These are phyloP conservation scores for Episyrphus balteatus DNA, from an alignment of 1,140 invertebrate genomes.

Conservation along the genomic window DNA sequence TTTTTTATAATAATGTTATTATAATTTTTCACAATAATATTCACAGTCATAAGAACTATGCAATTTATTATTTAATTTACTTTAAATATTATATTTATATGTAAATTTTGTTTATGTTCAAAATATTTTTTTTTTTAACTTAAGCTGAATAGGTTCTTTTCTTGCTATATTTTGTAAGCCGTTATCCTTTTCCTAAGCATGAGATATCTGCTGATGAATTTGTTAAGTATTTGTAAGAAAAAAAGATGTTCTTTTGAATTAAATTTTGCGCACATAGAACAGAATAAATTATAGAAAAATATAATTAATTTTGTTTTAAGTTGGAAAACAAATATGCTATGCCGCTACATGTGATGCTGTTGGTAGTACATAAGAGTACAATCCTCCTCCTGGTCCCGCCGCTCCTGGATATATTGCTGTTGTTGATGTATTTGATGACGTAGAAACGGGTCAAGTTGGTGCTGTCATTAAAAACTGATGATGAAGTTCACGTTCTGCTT, in stretches of 20 bases:
- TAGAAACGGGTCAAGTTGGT: slow-evolving; percentile 35
- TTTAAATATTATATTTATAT: background rate
- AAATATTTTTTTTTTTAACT: too few relatives aligned
- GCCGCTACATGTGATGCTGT: slow-evolving; percentile 29
- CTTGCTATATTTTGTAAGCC: background rate
- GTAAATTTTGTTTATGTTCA: too few relatives aligned
- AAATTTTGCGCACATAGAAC: too few relatives aligned
- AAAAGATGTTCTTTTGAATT: too few relatives aligned
- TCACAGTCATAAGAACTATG: slow-evolving; percentile 1
- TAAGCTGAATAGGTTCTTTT: background rate
- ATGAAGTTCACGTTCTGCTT: slow-evolving; percentile 33
- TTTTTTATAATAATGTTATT: background rate
- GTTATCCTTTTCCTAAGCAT: background rate
- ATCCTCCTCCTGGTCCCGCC: slow-evolving; percentile 14
- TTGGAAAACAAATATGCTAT: slow-evolving; percentile 11
- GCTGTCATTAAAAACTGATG: slow-evolving; percentile 36
- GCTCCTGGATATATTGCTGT: slow-evolving; percentile 16
- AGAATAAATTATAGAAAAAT: too few relatives aligned
- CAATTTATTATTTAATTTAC: background rate
- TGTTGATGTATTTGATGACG: slow-evolving; percentile 17
- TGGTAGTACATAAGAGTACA: slow-evolving; percentile 33
- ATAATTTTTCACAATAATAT: background rate
- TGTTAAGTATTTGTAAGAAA: background rate
- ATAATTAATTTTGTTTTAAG: background rate
- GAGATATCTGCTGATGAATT: background rate